These are phyloP conservation scores for Aptenodytes forsteri DNA, from an alignment of 2,113 vertebrate species.

Conservation along the genomic window DNA sequence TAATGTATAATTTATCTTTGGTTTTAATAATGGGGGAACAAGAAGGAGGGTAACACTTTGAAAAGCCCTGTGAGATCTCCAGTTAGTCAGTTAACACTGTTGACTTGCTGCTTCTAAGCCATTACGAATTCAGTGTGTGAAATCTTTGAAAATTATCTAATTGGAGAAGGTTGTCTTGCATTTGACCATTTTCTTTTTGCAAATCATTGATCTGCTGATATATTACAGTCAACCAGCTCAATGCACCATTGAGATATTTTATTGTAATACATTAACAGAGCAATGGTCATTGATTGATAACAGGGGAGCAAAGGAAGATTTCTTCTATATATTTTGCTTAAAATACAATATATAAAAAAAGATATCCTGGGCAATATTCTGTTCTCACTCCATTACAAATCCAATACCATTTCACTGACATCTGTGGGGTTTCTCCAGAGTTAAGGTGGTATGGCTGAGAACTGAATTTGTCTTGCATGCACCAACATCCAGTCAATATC, in stretches of 20 bases:
- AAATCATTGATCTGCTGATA: conserved; percentile 63
- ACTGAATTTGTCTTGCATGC: background rate
- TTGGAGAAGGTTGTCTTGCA: conserved; percentile 37
- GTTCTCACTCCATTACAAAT: conserved; percentile 38
- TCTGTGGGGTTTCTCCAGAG: background rate
- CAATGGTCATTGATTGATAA: conserved; percentile 65
- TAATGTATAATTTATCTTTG: background rate
- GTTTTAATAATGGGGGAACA: background rate
- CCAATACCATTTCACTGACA: conserved; percentile 7
- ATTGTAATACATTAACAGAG: conserved; percentile 64
- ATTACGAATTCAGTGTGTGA: background rate
- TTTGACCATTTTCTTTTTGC: conserved; percentile 58
- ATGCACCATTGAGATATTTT: conserved; percentile 55
- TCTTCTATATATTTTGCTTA: conserved; percentile 31
- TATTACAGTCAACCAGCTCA: conserved; percentile 58
- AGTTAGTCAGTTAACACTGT: background rate
- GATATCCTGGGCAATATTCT: background rate
- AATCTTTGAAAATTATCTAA: conserved; percentile 53
- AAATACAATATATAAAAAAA: background rate
- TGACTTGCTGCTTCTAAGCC: background rate
- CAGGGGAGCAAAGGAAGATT: conserved; percentile 27
- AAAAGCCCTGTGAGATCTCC: background rate
- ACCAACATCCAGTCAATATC: background rate
- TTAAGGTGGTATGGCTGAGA: background rate
- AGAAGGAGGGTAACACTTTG: background rate